Base-by-base conservation (phyloP, 2,113 vertebrate species). In the Epinephelus fuscoguttatus region DNA sequence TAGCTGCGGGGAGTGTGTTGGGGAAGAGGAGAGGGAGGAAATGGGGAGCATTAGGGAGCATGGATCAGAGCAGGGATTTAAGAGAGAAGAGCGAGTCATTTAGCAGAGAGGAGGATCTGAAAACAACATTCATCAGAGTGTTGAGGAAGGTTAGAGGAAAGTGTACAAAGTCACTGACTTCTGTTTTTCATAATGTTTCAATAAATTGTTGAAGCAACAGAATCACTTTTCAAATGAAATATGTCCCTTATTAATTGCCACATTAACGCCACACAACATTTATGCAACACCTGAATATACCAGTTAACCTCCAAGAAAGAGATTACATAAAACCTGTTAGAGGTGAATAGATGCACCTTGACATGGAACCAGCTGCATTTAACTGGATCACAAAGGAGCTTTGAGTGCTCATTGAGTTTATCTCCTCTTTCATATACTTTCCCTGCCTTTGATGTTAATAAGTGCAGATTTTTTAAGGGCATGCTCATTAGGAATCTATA, bases 71-170 rank as follows among this genome's bases (percentile, higher is more conserved):
- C 52, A 59, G 76, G 15, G 69, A 68, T 70, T 17, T 12, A 21
- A 60, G 77, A 87, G 68, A 33, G 10, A 25, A 70, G 72, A 63
- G 18, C 23, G 57, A 25, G 23, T 69, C 66, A 69, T 78, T 88
- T 47, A 62, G 47, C 15, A 59, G 40, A 61, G 18, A 21, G 42
- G n/a, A 47, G n/a, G 30, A 45, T 47, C 33, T 75, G 47, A 63
- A 63, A 82, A 81, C 11, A 6, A 33, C 79, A 70, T 78, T 61
- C 60, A 8, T 45, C 47, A 59, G 47, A 62, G 25, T 63, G 5
- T 80, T 27, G 14, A 30, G 3, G 40, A 53, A 78, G 23, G 56
- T 84, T 71, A 66, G 14, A 86, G n/a, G 53, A 52, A 62, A 47
- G n/a, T 56, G 5, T 27, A 64, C 47, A 15, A 63, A 56, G 33